These are phyloP conservation scores for Hemibagrus guttatus DNA, from an alignment of 2,797 vertebrate species.

Conservation along the genomic window DNA sequence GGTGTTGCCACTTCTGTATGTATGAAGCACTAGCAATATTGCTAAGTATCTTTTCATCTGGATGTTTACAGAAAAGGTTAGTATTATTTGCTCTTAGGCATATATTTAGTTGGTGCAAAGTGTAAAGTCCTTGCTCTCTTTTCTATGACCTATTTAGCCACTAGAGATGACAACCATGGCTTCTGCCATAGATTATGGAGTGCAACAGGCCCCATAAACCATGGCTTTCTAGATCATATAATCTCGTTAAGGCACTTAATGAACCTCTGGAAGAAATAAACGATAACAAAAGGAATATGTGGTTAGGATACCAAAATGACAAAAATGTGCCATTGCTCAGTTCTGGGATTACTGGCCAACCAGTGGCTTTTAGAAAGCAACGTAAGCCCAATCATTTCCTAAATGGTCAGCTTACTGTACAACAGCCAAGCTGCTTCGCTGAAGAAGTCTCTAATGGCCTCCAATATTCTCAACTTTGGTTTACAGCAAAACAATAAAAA, in stretches of 20 bases:
- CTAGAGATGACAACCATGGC: conserved; percentile 1
- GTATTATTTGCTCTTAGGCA: not conserved
- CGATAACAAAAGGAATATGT: conserved; percentile 6
- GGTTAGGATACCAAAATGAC: conserved; percentile 1
- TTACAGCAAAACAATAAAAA: conserved; percentile 67
- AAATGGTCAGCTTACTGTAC: conserved; percentile 62
- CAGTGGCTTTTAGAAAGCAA: conserved; percentile 70
- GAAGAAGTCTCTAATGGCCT: conserved; percentile 53
- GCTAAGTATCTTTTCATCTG: not conserved
- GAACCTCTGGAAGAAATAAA: conserved; percentile 21
- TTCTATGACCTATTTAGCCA: not conserved
- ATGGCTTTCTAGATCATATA: not conserved
- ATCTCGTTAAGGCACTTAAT: not conserved
- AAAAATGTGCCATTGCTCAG: conserved; percentile 27
- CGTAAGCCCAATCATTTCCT: conserved; percentile 48
- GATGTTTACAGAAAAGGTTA: not conserved
- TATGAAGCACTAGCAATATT: not conserved
- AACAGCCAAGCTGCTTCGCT: conserved; percentile 56
- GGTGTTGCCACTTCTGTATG: not conserved
- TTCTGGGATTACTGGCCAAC: conserved; percentile 72
- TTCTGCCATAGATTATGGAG: not conserved
- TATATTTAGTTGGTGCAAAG: not conserved
- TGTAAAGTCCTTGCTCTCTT: not conserved
- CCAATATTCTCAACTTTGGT: conserved; percentile 62
- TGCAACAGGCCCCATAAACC: not conserved